Percentiles rank a stretch among this genome's conserved stretches.
Evolutionary conservation across 1,140 invertebrate genomes (phyloP).

Genomic region (Neomicropteryx cornuta): DNA sequence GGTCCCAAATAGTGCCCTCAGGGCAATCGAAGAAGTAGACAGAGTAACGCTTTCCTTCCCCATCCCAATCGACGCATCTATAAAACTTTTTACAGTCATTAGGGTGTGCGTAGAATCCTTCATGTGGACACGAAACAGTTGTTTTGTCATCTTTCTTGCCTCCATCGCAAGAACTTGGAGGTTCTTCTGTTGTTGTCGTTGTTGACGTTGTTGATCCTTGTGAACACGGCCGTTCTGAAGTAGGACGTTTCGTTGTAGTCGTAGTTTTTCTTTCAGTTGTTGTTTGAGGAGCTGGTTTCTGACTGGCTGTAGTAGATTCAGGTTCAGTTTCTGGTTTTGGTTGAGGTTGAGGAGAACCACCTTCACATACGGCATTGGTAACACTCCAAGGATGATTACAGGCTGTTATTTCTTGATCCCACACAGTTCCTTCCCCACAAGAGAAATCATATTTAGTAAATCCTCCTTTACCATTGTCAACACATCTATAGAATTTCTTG

Average conservation of each 20-base stretch:
- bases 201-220: too few relatives aligned
- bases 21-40: slow-evolving; percentile 52
- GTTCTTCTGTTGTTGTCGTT: too few relatives aligned
- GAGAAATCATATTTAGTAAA: slow-evolving; percentile 45
- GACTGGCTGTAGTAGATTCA: neutral
- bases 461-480: slow-evolving; percentile 47
- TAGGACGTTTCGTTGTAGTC: slow-evolving; percentile 15
- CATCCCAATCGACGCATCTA: slow-evolving; percentile 57
- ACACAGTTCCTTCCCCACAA: slow-evolving; percentile 46
- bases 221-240: slow-evolving; percentile 8
- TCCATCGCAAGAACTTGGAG: too few relatives aligned
- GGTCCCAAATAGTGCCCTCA: slow-evolving; percentile 50
- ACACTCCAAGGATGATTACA: slow-evolving; percentile 21
- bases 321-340: too few relatives aligned
- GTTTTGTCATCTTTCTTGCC: slow-evolving; percentile 12
- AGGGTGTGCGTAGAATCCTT: slow-evolving; percentile 56
- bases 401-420: slow-evolving; percentile 27
- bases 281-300: slow-evolving; percentile 3
- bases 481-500: slow-evolving; percentile 61
- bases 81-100: slow-evolving; percentile 59
- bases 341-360: slow-evolving; percentile 8
- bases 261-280: slow-evolving; percentile 18
- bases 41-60: slow-evolving; percentile 42
- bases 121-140: slow-evolving; percentile 29
- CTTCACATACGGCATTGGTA: slow-evolving; percentile 7